A percentile compares a stretch with the other conserved stretches of the same genome.
These are phyloP conservation scores for Sakesphorus luctuosus DNA, from an alignment of 2,113 vertebrate genomes.

Conservation along the genomic window DNA sequence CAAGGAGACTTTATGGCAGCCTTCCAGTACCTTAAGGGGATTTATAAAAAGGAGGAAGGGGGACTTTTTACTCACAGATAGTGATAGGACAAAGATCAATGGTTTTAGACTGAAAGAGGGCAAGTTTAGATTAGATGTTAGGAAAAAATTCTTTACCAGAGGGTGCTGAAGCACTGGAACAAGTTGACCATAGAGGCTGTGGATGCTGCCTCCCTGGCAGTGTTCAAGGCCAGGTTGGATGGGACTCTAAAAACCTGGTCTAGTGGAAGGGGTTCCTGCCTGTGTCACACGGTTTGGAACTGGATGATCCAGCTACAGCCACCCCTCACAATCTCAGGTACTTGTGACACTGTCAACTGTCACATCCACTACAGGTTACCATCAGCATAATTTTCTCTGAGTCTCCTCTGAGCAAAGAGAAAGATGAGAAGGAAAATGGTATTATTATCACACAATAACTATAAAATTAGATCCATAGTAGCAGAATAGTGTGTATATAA, in stretches of 20 bases:
- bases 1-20: neutral
- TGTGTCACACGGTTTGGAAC: rapidly evolving
- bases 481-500: neutral
- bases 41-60: neutral
- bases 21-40: too few relatives aligned
- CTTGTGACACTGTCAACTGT: neutral
- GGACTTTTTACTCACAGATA: neutral
- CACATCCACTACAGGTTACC: neutral
- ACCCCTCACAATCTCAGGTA: neutral
- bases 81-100: neutral
- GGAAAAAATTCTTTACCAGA: neutral
- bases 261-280: neutral
- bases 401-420: neutral
- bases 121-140: neutral
- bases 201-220: neutral
- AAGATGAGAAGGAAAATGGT: neutral
- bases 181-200: neutral
- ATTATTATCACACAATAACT: neutral
- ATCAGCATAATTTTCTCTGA: neutral
- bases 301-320: neutral
- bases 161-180: neutral
- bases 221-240: neutral
- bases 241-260: neutral
- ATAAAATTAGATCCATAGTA: neutral
- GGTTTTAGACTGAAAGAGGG: neutral